Evolutionary conservation across 2,888 invertebrate genomes (phyloP).

Genomic region (Hirtodrosophila alboralis): DNA sequence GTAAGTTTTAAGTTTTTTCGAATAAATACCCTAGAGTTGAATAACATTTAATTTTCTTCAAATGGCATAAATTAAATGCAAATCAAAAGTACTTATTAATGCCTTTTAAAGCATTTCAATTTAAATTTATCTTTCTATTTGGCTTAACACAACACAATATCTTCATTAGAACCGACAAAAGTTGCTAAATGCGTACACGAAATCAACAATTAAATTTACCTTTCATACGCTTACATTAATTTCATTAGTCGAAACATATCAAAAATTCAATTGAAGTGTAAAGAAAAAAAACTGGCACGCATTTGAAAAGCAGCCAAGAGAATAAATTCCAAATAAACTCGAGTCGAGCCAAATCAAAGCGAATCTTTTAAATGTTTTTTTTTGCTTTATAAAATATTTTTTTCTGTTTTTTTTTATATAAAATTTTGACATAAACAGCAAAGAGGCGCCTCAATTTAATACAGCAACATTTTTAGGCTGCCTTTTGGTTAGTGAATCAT

Average conservation of each 20-base stretch:
- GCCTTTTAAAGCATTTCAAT: too few species aligned
- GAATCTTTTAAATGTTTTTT: slow-evolving; percentile 9
- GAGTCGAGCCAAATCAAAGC: slow-evolving; percentile 3
- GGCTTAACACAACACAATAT: too few species aligned
- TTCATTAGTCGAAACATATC: not conserved
- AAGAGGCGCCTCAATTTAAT: not conserved
- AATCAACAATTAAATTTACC: too few species aligned
- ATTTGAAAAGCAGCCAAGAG: not conserved
- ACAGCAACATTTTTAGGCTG: not conserved
- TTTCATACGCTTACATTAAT: too few species aligned
- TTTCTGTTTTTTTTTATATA: slow-evolving; percentile 1
- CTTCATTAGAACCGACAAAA: too few species aligned
- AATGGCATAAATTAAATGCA: too few species aligned
- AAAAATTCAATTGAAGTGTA: not conserved
- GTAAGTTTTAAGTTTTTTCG: too few species aligned
- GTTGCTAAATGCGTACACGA: too few species aligned
- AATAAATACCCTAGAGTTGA: too few species aligned
- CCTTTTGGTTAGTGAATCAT: slow-evolving; percentile 1
- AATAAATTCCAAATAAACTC: slow-evolving; percentile 2
- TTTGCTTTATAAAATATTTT: not conserved
- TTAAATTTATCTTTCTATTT: too few species aligned
- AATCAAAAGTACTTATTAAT: too few species aligned
- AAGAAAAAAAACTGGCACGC: not conserved
- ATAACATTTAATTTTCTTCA: too few species aligned
- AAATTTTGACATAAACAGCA: not conserved